Percentiles rank a stretch among this genome's conserved stretches.
Evolutionary conservation across 1,140 invertebrate species (phyloP).

Genomic region (Limonius californicus): DNA sequence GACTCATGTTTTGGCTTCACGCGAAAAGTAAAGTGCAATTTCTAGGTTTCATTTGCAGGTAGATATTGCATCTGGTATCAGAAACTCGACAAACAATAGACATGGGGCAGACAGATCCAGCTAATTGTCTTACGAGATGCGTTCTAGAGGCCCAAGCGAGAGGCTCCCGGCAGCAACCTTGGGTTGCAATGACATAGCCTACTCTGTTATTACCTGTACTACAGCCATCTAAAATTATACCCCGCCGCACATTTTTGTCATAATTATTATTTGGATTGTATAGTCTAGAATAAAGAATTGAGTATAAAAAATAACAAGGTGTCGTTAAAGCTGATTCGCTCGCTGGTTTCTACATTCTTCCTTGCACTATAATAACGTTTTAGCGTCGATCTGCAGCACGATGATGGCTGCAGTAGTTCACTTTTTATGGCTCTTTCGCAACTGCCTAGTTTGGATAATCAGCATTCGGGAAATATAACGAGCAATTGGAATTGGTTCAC

Average conservation of each 20-base stretch:
- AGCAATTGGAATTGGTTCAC: too few species aligned
- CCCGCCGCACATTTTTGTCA: conserved; percentile 33
- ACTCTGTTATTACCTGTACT: conserved; percentile 33
- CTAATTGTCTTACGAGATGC: conserved; percentile 29
- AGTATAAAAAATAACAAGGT: conserved; percentile 37
- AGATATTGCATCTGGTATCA: too few species aligned
- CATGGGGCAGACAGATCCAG: not conserved
- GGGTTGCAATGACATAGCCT: conserved; percentile 30
- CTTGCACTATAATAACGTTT: conserved; percentile 26
- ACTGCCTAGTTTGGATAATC: not conserved
- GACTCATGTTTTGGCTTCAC: too few species aligned
- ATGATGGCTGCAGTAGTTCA: conserved; percentile 13
- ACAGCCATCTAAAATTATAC: conserved; percentile 35
- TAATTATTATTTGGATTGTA: conserved; percentile 39
- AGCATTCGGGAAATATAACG: too few species aligned
- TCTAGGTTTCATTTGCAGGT: too few species aligned
- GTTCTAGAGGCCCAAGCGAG: conserved; percentile 16
- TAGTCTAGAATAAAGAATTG: conserved; percentile 32
- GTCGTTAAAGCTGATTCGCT: conserved; percentile 29
- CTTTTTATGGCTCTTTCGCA: conserved; percentile 13
- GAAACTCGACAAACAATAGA: conserved; percentile 4
- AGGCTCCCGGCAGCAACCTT: conserved; percentile 30
- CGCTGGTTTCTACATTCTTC: conserved; percentile 22
- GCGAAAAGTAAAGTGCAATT: too few species aligned
- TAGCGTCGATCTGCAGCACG: conserved; percentile 18